Conservation (phyloP, 2,113 vertebrate species). For the Sinocyclocheilus anophthalmus region DNA sequence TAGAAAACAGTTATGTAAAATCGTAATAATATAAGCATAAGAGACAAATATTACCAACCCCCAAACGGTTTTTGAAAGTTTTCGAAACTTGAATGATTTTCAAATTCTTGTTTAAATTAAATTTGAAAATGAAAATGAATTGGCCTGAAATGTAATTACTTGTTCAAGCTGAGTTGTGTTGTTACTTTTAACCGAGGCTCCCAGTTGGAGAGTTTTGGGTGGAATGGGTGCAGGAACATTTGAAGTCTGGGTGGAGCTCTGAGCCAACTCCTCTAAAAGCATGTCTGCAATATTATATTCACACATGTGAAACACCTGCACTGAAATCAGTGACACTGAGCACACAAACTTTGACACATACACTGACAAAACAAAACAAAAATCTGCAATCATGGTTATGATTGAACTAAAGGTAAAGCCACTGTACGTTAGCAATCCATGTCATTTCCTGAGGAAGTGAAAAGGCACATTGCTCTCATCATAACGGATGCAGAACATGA, state of each 20-base stretch:
- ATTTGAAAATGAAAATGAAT: background rate
- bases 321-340: too few species aligned
- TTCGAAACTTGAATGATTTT: background rate
- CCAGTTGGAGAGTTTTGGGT: conserved; percentile 14
- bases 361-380: background rate
- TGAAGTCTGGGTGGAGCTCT: conserved; percentile 33
- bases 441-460: conserved; percentile 46
- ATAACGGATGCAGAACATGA: conserved; percentile 14
- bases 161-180: background rate
- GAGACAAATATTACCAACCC: background rate
- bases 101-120: background rate
- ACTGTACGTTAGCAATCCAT: background rate
- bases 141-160: background rate
- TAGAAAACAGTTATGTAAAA: background rate
- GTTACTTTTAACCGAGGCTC: conserved; percentile 40
- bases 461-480: background rate
- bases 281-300: conserved; percentile 62
- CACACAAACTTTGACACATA: background rate
- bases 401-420: background rate
- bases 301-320: background rate
- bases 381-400: too few species aligned
- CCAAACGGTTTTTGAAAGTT: background rate
- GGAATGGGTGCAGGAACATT: background rate
- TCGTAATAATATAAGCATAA: background rate
- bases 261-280: conserved; percentile 71